Evolutionary conservation across 2,797 vertebrate genomes (phyloP), one percentile per base, ranked within the genome.

Genomic region (Esox lucius): DNA sequence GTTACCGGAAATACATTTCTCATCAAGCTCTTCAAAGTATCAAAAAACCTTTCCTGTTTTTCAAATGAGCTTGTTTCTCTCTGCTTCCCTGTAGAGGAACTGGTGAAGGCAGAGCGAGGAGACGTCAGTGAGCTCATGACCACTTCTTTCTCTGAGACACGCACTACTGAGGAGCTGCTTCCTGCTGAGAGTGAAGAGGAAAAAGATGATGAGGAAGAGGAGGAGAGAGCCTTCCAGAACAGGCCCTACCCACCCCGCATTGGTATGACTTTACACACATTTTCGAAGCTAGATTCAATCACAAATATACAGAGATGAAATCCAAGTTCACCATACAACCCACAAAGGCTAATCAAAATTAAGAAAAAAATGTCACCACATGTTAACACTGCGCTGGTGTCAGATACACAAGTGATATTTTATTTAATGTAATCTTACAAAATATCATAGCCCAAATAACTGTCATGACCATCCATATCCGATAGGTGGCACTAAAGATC

Each of bases 61-160:
- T 48, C 4, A 13, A 9, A 53, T 9, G 2, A 22, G 4, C 3
- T 17, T 49, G 5, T 62, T 22, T n/a, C 28, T 22, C 56, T 33
- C 59, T 70, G 8, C n/a, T 4, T 61, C 59, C 72, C 46, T 78
- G 59, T 24, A 94, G 92, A 94, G 77, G 91, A 95, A 79, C 86
- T 95, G 65, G 89, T 95, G 65, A 92, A 91, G 83, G 91, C 92
- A 9, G 93, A 94, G 74, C 86, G 92, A 76, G 90, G 91, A 39
- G 94, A 95, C 81, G 93, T 92, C 87, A 94, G 93, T 15, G 93
- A 95, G 85, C 91, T 88, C 76, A 88, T 94, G 90, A 93, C 94
- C 83, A 95, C 94, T 7, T 95, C 95, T 75, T 95, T 95, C 88
- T 95, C 94, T 0, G 95, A 95, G 86, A 95, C 94, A 0, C 94